Percentiles rank a stretch among this genome's conserved stretches.
Conservation (phyloP, 2,113 vertebrate species). For the Ibidorhyncha struthersii region DNA sequence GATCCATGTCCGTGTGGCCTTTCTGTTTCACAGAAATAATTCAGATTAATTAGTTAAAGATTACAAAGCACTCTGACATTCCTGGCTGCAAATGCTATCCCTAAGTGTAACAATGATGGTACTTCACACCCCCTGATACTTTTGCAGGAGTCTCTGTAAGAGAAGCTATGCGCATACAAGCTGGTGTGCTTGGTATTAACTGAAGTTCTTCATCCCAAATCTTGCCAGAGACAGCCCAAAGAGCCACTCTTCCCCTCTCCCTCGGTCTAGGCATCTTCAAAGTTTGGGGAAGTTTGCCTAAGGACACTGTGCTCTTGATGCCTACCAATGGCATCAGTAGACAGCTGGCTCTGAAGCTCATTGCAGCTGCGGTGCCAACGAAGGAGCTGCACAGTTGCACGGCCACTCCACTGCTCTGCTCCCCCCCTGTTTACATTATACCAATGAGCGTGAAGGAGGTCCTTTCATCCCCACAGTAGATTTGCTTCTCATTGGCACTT, state of each 20-base stretch:
- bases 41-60: not conserved
- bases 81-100: not conserved
- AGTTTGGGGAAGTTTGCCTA: not conserved
- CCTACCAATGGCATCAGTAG: not conserved
- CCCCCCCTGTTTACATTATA: not conserved
- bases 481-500: not conserved
- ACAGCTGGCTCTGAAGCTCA: accelerated
- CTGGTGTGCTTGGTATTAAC: not conserved
- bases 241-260: not conserved
- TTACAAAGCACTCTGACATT: not conserved
- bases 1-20: not conserved
- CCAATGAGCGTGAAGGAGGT: not conserved
- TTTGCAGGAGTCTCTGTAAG: not conserved
- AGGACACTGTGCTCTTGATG: not conserved
- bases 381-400: not conserved
- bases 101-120: not conserved
- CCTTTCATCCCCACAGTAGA: not conserved
- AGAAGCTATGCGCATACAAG: not conserved
- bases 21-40: not conserved
- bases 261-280: not conserved
- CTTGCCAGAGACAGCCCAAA: not conserved
- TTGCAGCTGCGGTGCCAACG: accelerated
- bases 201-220: not conserved
- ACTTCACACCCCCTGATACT: not conserved
- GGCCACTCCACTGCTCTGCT: not conserved